A percentile compares a stretch with the other conserved stretches of the same genome.
phyloP scores from a whole-genome alignment of 2,888 invertebrate genomes.

The Anticlea derivata region DNA sequence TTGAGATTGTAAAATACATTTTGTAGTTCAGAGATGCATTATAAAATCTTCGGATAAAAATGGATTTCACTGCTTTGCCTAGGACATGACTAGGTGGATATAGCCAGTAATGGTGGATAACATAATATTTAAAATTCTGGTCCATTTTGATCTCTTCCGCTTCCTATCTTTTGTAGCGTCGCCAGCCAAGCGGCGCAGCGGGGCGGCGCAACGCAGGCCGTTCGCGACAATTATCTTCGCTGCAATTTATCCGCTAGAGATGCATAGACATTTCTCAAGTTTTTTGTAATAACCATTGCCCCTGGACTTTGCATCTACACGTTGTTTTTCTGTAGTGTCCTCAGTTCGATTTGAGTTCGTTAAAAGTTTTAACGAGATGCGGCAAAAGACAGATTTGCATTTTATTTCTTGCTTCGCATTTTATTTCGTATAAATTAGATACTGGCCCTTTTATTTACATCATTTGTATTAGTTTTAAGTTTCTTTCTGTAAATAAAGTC shows the following conservation, averaged over 20 bases:
- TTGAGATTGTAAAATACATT: not conserved
- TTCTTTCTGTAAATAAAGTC: no score
- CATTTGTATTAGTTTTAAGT: no score
- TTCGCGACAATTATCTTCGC: not conserved
- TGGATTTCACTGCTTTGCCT: no score
- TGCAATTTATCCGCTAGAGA: conserved; percentile 7
- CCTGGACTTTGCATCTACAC: conserved; percentile 42
- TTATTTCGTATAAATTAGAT: not conserved
- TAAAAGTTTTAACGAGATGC: conserved; percentile 35
- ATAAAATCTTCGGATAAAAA: no score
- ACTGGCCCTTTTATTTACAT: no score
- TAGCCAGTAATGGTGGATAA: no score
- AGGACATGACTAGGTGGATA: no score
- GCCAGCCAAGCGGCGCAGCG: not conserved
- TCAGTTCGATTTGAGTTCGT: conserved; percentile 36
- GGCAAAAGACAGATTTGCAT: conserved; percentile 17
- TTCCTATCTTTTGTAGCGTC: not conserved
- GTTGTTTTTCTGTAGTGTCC: conserved; percentile 25
- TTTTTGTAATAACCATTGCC: conserved; percentile 59
- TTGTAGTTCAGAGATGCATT: no score
- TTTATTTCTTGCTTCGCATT: conserved; percentile 5
- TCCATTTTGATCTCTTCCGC: not conserved
- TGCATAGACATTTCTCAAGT: conserved; percentile 36
- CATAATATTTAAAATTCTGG: no score
- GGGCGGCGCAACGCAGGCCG: no score